These are phyloP conservation scores for Tinea trinotella DNA, from an alignment of 2,888 invertebrate species.

Conservation along the genomic window DNA sequence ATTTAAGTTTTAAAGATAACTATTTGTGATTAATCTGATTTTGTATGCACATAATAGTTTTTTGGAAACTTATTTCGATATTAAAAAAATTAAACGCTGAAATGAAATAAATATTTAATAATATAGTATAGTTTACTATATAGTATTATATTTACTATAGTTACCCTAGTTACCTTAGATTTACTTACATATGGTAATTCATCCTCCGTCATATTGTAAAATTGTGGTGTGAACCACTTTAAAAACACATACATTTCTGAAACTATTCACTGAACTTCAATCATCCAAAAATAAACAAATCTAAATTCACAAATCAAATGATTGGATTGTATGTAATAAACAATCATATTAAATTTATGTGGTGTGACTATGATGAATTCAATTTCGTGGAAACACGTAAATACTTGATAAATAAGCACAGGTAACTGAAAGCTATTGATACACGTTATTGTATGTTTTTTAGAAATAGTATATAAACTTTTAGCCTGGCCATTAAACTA, in stretches of 20 bases:
- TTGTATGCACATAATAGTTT: no score
- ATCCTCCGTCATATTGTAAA: conserved; percentile 1
- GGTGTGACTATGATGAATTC: background rate
- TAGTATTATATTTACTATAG: no score
- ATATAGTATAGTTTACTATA: no score
- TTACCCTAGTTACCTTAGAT: no score
- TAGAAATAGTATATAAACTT: no score
- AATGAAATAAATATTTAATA: no score
- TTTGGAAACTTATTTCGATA: no score
- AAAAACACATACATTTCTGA: background rate
- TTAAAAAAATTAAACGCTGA: no score
- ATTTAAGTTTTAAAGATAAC: no score
- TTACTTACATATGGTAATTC: conserved; percentile 1
- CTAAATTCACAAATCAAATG: background rate
- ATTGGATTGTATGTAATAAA: background rate
- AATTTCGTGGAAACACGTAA: background rate
- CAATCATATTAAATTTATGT: background rate
- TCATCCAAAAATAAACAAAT: background rate
- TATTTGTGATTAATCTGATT: no score
- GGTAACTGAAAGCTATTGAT: background rate
- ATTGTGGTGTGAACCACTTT: background rate
- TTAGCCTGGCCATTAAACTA: no score
- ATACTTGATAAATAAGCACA: background rate
- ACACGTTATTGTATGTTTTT: background rate
- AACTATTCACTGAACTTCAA: background rate